Percentiles rank a stretch among this genome's conserved stretches.
These are phyloP conservation scores for Lacanobia wlatinum DNA, from an alignment of 2,888 invertebrate genomes.

Conservation along the genomic window DNA sequence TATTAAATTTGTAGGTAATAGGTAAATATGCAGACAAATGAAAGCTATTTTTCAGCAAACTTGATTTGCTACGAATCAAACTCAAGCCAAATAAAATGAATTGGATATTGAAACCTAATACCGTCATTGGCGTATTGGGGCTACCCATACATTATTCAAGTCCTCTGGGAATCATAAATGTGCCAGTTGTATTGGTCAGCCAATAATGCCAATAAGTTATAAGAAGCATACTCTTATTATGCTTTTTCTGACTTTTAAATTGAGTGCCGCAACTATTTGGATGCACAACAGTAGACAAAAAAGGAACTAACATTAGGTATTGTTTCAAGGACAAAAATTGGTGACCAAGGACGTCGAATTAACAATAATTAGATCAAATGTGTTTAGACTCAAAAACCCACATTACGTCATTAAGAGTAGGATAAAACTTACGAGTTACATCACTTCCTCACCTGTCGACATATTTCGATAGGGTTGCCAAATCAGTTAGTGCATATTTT, in stretches of 20 bases:
- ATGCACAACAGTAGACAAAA: neutral
- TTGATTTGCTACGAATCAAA: slow-evolving; percentile 3
- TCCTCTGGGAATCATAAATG: slow-evolving; percentile 37
- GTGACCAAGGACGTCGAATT: neutral
- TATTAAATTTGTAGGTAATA: neutral
- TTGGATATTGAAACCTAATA: slow-evolving; percentile 47
- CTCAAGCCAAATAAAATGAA: slow-evolving; percentile 29
- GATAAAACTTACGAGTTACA: slow-evolving; percentile 3
- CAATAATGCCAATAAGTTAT: slow-evolving; percentile 2
- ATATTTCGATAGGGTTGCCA: slow-evolving; percentile 6
- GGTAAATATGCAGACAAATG: neutral
- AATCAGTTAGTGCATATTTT: neutral
- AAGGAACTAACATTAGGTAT: neutral
- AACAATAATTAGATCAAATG: slow-evolving; percentile 16
- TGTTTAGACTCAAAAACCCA: slow-evolving; percentile 2
- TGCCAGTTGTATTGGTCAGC: slow-evolving; percentile 13
- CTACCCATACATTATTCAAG: slow-evolving; percentile 7
- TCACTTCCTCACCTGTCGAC: neutral
- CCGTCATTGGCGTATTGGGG: slow-evolving; percentile 26
- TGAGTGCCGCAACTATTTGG: neutral
- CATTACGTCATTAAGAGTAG: neutral
- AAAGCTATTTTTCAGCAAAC: neutral
- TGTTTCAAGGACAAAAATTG: neutral
- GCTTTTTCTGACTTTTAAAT: neutral
- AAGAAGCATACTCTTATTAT: neutral